Evolutionary conservation across 2,113 vertebrate species (phyloP), one percentile per base, ranked within the genome.

Genomic region (Notothenia rossii): DNA sequence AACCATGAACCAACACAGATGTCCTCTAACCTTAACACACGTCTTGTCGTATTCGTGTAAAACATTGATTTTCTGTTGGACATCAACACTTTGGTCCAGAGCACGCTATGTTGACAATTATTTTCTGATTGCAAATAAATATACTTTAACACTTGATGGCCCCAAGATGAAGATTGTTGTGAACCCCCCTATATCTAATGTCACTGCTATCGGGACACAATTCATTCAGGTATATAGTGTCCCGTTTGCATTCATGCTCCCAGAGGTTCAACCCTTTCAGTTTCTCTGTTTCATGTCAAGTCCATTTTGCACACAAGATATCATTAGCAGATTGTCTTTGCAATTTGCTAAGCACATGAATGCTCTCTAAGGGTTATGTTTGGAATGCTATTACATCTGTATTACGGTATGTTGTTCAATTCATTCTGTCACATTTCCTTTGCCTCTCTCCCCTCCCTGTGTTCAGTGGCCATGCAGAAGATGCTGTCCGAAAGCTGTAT

Each of bases 381-480:
- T 56, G 25, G 20, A 25, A 55, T n/a, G 33, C 2, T 8, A 13
- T 29, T 10, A 36, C 3, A 13, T 10, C 49, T 29, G 22, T 58
- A 15, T 12, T 3, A 58, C 25, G 12, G 55, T 1, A 3, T 25
- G 13, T 29, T 9, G 15, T 33, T 15, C 13, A 33, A 9, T 40
- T 66, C 13, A 4, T 49, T 49, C 9, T 10, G 18, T 49, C 3
- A 13, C 8, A 20, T 40, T 7, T 29, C 25, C 25, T 29, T 29
- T 25, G n/a, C 7, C 15, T 22, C n/a, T 36, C 62, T 13, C 1
- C 0, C 18, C 10, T 43, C 43, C 64, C 29, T 85, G 66, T 80
- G 68, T 62, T n/a, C 74, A 99, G 98, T 93, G 22, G 98, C 98
- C 85, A 99, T 99, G 98, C 97, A 98, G 85, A 96, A 96, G 90